Evolutionary conservation across 1,140 invertebrate genomes (phyloP), one percentile per base, ranked within the genome.

Genomic region (Bombus sylvicola): DNA sequence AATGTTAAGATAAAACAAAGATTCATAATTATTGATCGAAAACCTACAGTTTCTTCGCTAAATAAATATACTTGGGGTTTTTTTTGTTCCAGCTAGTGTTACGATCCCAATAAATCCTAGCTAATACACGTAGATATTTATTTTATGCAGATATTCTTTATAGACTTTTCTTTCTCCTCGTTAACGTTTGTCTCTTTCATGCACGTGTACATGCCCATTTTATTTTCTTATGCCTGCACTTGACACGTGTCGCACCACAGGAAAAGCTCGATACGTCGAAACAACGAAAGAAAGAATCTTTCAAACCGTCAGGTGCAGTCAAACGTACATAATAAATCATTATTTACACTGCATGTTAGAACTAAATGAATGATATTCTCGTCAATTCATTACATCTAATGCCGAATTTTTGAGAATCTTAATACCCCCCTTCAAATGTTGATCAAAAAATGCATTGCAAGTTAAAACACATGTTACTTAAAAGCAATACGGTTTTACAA

Each of bases 81-180:
- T 79, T 88, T 68, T 75, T 18, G 72, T 85, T 75, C 72, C 71
- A 47, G 77, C 64, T 88, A 88, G 47, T 78, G 25, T 83, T 77
- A 87, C 73, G 80, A 89, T 91, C 89, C 82, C 28, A 73, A 84
- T 91, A 90, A 91, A 78, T 77, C 82, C 85, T 92, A 88, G 41
- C 85, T 92, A 92, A 68, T 88, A 92, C 86, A 89, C 88, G 90
- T 86, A 89, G 87, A 92, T 92, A 88, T 88, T 86, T 87, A 79
- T 53, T 41, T 87, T 87, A 83, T 82, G 64, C 66, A 83, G 82
- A 90, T 75, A 87, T 80, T 79, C 43, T 89, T 84, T 77, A 74
- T 79, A 47, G 62, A 82, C 34, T 64, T 83, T 69, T 72, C 81
- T 76, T 62, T 85, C 57, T 83, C 47, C 59, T 71, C 41, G 64